A percentile compares a stretch with the other conserved stretches of the same genome.
phyloP scores from a whole-genome alignment of 2,888 invertebrate species.

The Hemicrepidius hirtus region DNA sequence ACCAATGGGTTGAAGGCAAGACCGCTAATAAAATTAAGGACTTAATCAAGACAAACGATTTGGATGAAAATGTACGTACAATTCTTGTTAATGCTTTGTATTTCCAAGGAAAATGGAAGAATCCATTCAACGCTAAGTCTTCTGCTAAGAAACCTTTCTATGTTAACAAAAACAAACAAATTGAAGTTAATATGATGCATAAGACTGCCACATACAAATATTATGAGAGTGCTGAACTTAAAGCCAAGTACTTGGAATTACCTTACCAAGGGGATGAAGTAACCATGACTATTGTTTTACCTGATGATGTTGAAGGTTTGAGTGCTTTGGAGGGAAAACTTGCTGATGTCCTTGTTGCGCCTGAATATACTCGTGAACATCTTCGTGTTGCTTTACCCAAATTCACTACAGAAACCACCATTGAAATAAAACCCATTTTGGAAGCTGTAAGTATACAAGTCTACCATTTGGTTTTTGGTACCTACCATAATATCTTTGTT shows the following conservation, averaged over 20 bases:
- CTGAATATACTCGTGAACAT: background rate
- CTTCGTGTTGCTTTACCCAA: slow-evolving; percentile 26
- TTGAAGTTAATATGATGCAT: slow-evolving; percentile 64
- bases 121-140: slow-evolving; percentile 54
- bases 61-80: slow-evolving; percentile 59
- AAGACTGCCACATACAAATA: slow-evolving; percentile 59
- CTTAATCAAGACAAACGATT: slow-evolving; percentile 58
- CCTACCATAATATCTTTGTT: too few relatives aligned
- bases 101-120: slow-evolving; percentile 59
- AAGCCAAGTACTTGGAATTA: slow-evolving; percentile 63
- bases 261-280: slow-evolving; percentile 56
- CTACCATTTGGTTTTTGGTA: slow-evolving; percentile 2
- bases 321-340: slow-evolving; percentile 48
- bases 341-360: slow-evolving; percentile 44
- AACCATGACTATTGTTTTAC: slow-evolving; percentile 56
- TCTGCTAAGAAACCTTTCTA: slow-evolving; percentile 58
- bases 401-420: slow-evolving; percentile 19
- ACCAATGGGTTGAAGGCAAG: slow-evolving; percentile 66
- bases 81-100: slow-evolving; percentile 67
- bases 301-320: slow-evolving; percentile 53
- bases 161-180: slow-evolving; percentile 50
- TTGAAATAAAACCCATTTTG: slow-evolving; percentile 33
- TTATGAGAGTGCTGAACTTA: slow-evolving; percentile 48
- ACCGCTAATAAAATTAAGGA: slow-evolving; percentile 66
- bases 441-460: slow-evolving; percentile 16